A percentile compares a stretch with the other conserved stretches of the same genome.
These are phyloP conservation scores for Machaerirhynchus nigripectus DNA, from an alignment of 2,113 vertebrate genomes.

Conservation along the genomic window DNA sequence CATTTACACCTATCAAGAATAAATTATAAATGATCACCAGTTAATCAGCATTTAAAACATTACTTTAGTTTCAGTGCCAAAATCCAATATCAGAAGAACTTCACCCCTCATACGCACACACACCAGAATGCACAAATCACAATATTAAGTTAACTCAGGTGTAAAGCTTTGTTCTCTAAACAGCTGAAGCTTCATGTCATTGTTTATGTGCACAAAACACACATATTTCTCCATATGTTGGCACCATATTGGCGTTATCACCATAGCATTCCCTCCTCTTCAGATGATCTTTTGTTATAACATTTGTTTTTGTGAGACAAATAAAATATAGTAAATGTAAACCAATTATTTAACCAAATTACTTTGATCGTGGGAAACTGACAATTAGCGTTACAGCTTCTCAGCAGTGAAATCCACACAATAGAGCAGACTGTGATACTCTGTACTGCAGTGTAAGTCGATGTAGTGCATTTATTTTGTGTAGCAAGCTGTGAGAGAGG, in stretches of 20 bases:
- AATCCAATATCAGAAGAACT: background rate
- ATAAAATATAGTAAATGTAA: conserved; percentile 67
- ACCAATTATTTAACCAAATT: conserved; percentile 72
- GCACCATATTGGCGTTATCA: conserved; percentile 61
- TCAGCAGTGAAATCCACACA: conserved; percentile 62
- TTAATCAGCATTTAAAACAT: background rate
- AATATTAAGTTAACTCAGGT: conserved; percentile 19
- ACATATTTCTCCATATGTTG: conserved; percentile 41
- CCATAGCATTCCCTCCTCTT: conserved; percentile 37
- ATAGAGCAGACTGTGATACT: conserved; percentile 19
- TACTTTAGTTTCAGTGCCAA: background rate
- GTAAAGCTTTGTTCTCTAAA: conserved; percentile 32
- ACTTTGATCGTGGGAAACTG: conserved; percentile 65
- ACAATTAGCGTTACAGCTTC: conserved; percentile 63
- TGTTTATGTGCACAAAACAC: conserved; percentile 34
- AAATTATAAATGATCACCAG: background rate
- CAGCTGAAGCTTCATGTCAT: conserved; percentile 6
- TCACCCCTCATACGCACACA: background rate
- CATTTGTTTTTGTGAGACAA: conserved; percentile 53
- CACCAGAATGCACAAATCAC: background rate
- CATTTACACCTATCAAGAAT: background rate
- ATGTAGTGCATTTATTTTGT: conserved; percentile 35
- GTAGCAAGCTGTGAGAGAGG: conserved; percentile 15
- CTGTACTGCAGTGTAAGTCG: conserved; percentile 6
- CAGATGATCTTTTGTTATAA: conserved; percentile 54